Evolutionary conservation across 2,888 invertebrate genomes (phyloP).

Genomic region (Phania funesta): DNA sequence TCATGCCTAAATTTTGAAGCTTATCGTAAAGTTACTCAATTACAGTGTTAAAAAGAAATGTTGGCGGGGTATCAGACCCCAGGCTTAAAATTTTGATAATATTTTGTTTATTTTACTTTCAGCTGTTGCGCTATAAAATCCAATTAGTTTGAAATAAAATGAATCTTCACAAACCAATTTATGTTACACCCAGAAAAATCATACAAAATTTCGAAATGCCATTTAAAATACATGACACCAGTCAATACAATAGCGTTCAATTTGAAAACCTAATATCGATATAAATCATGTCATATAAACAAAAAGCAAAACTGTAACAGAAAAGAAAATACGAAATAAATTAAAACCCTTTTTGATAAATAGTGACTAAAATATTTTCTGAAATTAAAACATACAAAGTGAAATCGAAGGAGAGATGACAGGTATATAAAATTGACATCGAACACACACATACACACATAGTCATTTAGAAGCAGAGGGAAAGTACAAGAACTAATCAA

Average conservation of each 20-base stretch:
- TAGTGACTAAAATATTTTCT: conserved; percentile 39
- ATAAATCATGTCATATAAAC: conserved; percentile 61
- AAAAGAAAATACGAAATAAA: conserved; percentile 38
- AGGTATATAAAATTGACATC: conserved; percentile 42
- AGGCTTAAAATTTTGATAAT: too few species aligned
- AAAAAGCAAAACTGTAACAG: conserved; percentile 5
- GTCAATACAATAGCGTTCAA: conserved; percentile 33
- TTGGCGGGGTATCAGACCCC: too few species aligned
- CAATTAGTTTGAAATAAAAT: conserved; percentile 31
- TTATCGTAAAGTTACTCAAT: too few species aligned
- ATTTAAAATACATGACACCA: conserved; percentile 25
- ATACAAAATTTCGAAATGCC: neutral
- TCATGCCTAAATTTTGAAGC: too few species aligned
- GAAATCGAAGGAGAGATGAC: conserved; percentile 40
- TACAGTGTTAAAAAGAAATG: too few species aligned
- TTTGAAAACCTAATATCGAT: conserved; percentile 10
- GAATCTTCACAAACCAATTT: conserved; percentile 19
- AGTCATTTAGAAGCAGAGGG: conserved; percentile 17
- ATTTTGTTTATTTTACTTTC: too few species aligned
- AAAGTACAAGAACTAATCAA: conserved; percentile 75
- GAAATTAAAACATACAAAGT: conserved; percentile 24
- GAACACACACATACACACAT: conserved; percentile 26
- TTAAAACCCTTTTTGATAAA: conserved; percentile 62
- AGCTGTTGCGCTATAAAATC: conserved; percentile 1
- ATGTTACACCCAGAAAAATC: conserved; percentile 23